phyloP scores from a whole-genome alignment of 2,888 invertebrate species.

The Uloborus plumipes region DNA sequence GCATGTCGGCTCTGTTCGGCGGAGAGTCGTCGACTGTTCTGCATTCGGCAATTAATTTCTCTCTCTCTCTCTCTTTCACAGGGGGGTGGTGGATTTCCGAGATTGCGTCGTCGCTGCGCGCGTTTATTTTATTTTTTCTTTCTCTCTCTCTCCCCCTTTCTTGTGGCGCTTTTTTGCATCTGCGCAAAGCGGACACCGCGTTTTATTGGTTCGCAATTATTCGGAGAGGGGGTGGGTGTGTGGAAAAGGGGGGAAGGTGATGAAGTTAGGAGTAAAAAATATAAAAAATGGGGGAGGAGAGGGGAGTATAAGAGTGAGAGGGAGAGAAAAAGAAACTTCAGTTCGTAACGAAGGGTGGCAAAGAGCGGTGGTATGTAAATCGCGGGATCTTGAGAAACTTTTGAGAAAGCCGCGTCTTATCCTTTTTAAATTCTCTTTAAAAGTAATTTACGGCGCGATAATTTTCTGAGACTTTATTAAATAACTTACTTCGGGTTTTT shows the following conservation, averaged over 20 bases:
- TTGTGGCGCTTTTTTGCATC: conserved; percentile 56
- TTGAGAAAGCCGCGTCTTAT: too few relatives aligned
- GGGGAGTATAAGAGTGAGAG: too few relatives aligned
- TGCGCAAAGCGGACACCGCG: conserved; percentile 54
- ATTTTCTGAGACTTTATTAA: too few relatives aligned
- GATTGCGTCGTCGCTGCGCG: conserved; percentile 47
- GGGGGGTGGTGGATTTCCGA: conserved; percentile 13
- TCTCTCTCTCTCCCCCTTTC: neutral
- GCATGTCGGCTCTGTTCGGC: conserved; percentile 13
- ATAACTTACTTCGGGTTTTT: too few relatives aligned
- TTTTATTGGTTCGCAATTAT: conserved; percentile 64
- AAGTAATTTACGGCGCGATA: too few relatives aligned
- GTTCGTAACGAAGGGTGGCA: too few relatives aligned
- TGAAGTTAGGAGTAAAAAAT: neutral
- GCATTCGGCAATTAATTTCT: conserved; percentile 62
- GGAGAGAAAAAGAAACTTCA: too few relatives aligned
- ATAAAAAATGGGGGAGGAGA: neutral
- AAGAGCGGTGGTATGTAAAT: too few relatives aligned
- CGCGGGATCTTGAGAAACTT: too few relatives aligned
- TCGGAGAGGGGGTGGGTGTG: conserved; percentile 6
- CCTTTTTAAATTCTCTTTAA: too few relatives aligned
- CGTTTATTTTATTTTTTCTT: too few relatives aligned
- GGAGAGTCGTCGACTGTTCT: conserved; percentile 22
- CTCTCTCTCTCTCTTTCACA: neutral
- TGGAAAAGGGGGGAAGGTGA: neutral